phyloP scores from a whole-genome alignment of 2,888 invertebrate genomes.

The Lycia hirtaria region DNA sequence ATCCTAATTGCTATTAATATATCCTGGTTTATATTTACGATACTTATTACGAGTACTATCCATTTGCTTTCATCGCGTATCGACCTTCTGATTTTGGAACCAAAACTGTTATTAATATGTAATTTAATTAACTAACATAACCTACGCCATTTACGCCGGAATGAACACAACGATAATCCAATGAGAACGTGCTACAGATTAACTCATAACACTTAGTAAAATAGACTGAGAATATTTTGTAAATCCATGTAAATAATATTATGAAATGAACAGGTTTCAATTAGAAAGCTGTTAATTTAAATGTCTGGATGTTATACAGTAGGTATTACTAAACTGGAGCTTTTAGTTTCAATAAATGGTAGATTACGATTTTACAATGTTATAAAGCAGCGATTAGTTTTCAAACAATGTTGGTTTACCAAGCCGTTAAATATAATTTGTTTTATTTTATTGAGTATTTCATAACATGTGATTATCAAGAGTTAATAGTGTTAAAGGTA shows the following conservation, averaged over 20 bases:
- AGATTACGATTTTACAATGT: neutral
- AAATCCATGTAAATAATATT: slow-evolving; percentile 14
- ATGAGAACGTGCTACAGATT: neutral
- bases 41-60: too few species aligned
- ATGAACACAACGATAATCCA: slow-evolving; percentile 9
- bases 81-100: too few species aligned
- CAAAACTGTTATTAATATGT: too few species aligned
- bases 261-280: slow-evolving; percentile 20
- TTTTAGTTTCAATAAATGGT: neutral
- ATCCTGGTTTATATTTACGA: too few species aligned
- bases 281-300: slow-evolving; percentile 22
- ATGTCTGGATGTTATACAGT: slow-evolving; percentile 7
- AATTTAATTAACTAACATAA: slow-evolving; percentile 5
- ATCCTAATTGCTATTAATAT: too few species aligned
- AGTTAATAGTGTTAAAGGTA: too few species aligned
- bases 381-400: too few species aligned
- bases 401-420: too few species aligned
- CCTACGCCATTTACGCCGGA: neutral
- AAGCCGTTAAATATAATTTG: too few species aligned
- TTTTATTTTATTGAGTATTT: too few species aligned
- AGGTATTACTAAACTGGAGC: slow-evolving; percentile 11
- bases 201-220: neutral
- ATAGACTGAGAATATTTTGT: slow-evolving; percentile 7
- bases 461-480: too few species aligned
- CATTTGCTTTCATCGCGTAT: too few species aligned